Evolutionary conservation across 2,113 vertebrate species (phyloP), one percentile per base, ranked within the genome.

Genomic region (Erinaceus europaeus): DNA sequence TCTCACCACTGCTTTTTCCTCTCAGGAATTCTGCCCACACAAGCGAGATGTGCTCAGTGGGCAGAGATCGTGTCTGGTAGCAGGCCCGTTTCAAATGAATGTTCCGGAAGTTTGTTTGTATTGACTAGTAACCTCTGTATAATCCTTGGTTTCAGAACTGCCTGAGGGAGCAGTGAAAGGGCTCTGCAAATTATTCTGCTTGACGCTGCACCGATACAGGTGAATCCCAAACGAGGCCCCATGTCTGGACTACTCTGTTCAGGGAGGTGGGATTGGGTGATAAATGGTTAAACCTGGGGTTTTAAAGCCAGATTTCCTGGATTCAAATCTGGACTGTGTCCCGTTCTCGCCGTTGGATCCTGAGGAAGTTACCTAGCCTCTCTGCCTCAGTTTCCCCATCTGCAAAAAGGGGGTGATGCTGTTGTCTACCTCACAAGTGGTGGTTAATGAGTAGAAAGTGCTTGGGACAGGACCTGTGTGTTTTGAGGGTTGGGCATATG

Each of bases 181-280:
- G 59, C 97, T 99, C 52, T 99, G 99, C 97, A 99, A 98, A 86
- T 97, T 99, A 67, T 99, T 99, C 97, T 99, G 98, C 96, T 97
- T 99, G 90, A 99, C 99, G 12, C 97, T 99, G 88, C 98, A 99
- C 96, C 98, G 99, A 94, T 99, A 99, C 95, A 97, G 98, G 99
- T 98, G 95, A 96, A 94, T 96, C 74, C 44, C 9, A 61, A 0
- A 13, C 38, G 8, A 25, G 23, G 3, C 23, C 59, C 36, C 1
- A 85, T 29, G 13, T 44, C n/a, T 0, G 4, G 69, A 44, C 5
- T 18, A 11, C 27, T 50, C 17, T 42, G 29, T 42, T 29, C 5
- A 32, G 38, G 48, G 34, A 77, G 36, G 36, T 29, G 17, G n/a
- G 20, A 0, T 17, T 34, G 74, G 68, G 15, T 11, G 61, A 32